Conservation (phyloP, 2,113 vertebrate species). For the Centropristis striata region DNA sequence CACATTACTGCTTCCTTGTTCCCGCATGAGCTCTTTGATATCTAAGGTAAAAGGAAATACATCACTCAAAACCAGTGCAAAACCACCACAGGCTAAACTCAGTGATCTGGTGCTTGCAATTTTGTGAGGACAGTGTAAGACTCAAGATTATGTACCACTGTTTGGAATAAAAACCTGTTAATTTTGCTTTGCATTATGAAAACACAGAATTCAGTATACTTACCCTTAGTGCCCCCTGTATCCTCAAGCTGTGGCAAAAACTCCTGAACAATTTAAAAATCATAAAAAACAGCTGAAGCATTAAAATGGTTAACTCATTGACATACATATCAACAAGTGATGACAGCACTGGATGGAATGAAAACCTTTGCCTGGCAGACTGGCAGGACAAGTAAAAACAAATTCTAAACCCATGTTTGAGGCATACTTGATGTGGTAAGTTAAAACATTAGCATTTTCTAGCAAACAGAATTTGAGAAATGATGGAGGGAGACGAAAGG, state of each 20-base stretch:
- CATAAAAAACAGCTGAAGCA: background rate
- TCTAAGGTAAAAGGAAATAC: conserved; percentile 74
- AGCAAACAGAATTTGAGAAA: background rate
- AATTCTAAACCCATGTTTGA: background rate
- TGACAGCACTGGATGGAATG: background rate
- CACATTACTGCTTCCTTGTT: conserved; percentile 89
- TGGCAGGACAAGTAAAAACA: background rate
- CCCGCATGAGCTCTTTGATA: conserved; percentile 89
- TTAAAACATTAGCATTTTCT: background rate
- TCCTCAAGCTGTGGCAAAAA: conserved; percentile 91
- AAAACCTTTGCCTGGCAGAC: background rate
- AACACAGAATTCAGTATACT: conserved; percentile 10
- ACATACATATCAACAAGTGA: background rate
- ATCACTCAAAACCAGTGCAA: background rate
- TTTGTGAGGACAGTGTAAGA: background rate
- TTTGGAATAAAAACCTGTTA: conserved; percentile 4
- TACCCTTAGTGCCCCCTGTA: conserved; percentile 86
- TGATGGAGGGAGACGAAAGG: background rate
- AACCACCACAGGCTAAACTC: background rate
- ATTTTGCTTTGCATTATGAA: background rate
- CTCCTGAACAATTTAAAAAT: conserved; percentile 80
- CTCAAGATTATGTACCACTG: background rate
- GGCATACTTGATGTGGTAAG: background rate
- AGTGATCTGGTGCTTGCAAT: no score
- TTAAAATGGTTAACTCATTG: background rate